phyloP scores from a whole-genome alignment of 92 coral and sea anemone species.

The Galaxea fascicularis region DNA sequence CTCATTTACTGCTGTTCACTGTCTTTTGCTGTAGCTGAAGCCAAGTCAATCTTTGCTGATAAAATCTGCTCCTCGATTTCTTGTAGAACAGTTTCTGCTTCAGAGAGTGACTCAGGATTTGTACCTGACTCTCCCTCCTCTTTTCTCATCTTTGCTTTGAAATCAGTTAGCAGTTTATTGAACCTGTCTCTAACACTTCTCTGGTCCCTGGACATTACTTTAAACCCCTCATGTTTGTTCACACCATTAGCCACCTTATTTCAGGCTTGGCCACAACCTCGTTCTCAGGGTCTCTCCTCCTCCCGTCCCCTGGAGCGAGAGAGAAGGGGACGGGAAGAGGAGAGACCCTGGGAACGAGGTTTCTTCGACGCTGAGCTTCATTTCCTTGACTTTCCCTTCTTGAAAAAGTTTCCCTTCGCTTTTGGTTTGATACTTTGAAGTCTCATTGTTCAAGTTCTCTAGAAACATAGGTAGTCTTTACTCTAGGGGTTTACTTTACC shows the following conservation, averaged over 20 bases:
- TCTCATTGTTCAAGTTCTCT: too few species aligned
- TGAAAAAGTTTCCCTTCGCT: too few species aligned
- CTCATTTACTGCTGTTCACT: constrained; percentile 45
- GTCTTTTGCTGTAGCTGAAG: constrained; percentile 8
- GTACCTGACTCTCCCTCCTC: constrained; percentile 64
- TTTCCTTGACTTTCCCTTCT: too few species aligned
- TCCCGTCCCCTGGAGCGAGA: too few species aligned
- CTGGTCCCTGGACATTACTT: constrained; percentile 51
- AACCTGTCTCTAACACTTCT: constrained; percentile 60
- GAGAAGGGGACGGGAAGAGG: too few species aligned
- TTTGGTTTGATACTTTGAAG: too few species aligned
- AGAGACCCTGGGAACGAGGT: too few species aligned
- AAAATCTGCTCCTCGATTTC: constrained; percentile 55
- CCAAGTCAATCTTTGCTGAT: constrained; percentile 30
- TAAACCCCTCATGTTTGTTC: constrained; percentile 49
- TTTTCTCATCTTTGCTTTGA: constrained; percentile 45
- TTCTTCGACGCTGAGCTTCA: too few species aligned
- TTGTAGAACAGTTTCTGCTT: constrained; percentile 51
- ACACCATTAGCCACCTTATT: constrained; percentile 35
- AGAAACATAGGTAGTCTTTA: too few species aligned
- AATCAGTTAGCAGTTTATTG: constrained; percentile 58
- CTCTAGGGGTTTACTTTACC: too few species aligned
- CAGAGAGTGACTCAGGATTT: constrained; percentile 49
- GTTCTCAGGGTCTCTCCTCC: too few species aligned
- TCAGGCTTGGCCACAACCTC: constrained; percentile 67